phyloP scores from a whole-genome alignment of 2,888 invertebrate species.

The Athrips mouffetella region DNA sequence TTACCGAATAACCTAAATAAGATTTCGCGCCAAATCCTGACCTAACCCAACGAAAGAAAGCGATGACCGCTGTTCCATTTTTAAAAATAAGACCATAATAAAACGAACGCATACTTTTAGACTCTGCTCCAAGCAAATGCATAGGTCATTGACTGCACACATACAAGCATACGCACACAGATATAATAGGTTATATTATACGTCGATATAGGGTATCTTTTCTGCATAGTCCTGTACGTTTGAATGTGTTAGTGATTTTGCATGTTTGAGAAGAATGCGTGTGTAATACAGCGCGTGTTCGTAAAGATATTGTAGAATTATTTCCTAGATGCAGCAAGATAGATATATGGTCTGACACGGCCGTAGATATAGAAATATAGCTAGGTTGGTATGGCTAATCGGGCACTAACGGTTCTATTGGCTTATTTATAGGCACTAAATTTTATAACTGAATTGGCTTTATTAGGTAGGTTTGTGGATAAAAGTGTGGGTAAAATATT shows the following conservation, averaged over 20 bases:
- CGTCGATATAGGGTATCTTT: conserved; percentile 37
- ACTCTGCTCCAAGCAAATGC: conserved; percentile 75
- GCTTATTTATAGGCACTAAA: conserved; percentile 67
- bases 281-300: conserved; percentile 57
- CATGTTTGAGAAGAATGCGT: conserved; percentile 77
- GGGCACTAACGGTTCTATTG: conserved; percentile 56
- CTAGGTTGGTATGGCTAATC: conserved; percentile 41
- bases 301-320: conserved; percentile 76
- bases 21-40: conserved; percentile 48
- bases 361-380: conserved; percentile 32
- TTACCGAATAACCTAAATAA: conserved; percentile 39
- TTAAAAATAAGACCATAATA: conserved; percentile 77
- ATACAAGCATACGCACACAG: conserved; percentile 48
- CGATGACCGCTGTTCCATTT: conserved; percentile 67
- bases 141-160: conserved; percentile 72
- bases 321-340: conserved; percentile 68
- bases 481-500: conserved; percentile 53
- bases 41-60: conserved; percentile 72
- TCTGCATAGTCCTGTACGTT: conserved; percentile 42
- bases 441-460: conserved; percentile 59
- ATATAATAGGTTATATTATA: conserved; percentile 22
- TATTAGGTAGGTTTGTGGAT: conserved; percentile 53
- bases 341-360: conserved; percentile 44
- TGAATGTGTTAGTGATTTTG: conserved; percentile 68
- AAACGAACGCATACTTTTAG: conserved; percentile 78